Evolutionary conservation across 2,888 invertebrate species (phyloP).

Genomic region (Scelioninae gen. 1): DNA sequence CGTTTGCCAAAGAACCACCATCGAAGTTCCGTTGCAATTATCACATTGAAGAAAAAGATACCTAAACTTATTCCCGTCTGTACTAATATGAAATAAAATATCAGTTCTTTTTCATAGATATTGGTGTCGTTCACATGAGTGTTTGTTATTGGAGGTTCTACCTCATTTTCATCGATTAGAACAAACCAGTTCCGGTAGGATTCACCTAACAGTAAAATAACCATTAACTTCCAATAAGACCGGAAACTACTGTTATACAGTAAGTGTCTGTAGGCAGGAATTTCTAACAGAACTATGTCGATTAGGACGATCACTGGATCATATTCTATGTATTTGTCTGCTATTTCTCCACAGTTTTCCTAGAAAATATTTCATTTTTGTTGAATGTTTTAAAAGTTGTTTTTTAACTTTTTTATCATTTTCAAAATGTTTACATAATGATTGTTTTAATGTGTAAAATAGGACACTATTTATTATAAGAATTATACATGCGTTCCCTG

Average conservation of each 20-base stretch:
- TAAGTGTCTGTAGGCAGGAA: constrained; percentile 93
- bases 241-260: constrained; percentile 92
- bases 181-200: constrained; percentile 89
- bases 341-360: constrained; percentile 90
- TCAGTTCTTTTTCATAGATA: constrained; percentile 76
- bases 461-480: too few species aligned
- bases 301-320: constrained; percentile 94
- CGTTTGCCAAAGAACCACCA: constrained; percentile 74
- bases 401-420: background rate
- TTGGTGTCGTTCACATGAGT: constrained; percentile 2
- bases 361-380: constrained; percentile 79
- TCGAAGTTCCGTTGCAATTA: constrained; percentile 77
- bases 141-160: too few species aligned
- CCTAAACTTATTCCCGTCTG: constrained; percentile 78
- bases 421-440: background rate
- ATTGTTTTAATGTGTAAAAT: background rate
- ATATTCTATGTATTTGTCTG: constrained; percentile 96
- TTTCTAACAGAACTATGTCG: constrained; percentile 92
- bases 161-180: constrained; percentile 25
- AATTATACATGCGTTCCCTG: too few species aligned
- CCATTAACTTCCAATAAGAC: constrained; percentile 91
- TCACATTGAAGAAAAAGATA: constrained; percentile 73
- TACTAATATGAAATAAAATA: constrained; percentile 79
- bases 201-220: constrained; percentile 91
- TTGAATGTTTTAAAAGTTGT: background rate